Evolutionary conservation across 2,797 vertebrate species (phyloP).

Genomic region (Atherinosoma microstoma): DNA sequence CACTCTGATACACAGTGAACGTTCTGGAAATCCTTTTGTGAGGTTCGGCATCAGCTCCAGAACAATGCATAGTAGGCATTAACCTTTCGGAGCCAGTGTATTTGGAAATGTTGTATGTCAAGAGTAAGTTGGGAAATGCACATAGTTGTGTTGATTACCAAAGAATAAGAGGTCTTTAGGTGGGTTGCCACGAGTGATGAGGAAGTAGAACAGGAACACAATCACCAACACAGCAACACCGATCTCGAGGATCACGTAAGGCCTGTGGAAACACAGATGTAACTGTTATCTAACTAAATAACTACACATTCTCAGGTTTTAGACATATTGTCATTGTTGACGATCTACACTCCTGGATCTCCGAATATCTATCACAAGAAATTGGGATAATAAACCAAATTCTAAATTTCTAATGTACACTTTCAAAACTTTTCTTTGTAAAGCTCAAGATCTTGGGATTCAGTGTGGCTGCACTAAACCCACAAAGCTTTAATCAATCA

Average conservation of each 20-base stretch:
- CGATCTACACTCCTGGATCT: conserved; percentile 32
- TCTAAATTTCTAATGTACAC: background rate
- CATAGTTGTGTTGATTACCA: conserved; percentile 72
- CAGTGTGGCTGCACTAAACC: background rate
- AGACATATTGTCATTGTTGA: conserved; percentile 16
- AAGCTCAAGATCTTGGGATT: background rate
- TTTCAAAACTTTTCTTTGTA: conserved; percentile 12
- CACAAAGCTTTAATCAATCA: conserved; percentile 66
- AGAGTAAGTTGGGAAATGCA: conserved; percentile 40
- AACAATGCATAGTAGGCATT: conserved; percentile 41
- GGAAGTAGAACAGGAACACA: conserved; percentile 79
- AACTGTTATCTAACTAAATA: conserved; percentile 33
- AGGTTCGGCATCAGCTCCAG: conserved; percentile 7
- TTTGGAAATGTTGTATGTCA: conserved; percentile 32
- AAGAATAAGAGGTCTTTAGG: conserved; percentile 88
- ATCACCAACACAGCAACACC: conserved; percentile 75
- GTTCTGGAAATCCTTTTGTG: conserved; percentile 51
- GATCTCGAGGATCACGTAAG: conserved; percentile 68
- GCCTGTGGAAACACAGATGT: conserved; percentile 61
- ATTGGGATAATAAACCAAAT: background rate
- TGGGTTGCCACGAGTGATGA: conserved; percentile 75
- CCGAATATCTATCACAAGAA: conserved; percentile 26
- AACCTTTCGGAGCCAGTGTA: conserved; percentile 25
- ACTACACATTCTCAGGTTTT: conserved; percentile 16
- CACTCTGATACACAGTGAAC: conserved; percentile 14